These are phyloP conservation scores for Colossoma macropomum DNA, from an alignment of 2,113 vertebrate genomes.

Conservation along the genomic window DNA sequence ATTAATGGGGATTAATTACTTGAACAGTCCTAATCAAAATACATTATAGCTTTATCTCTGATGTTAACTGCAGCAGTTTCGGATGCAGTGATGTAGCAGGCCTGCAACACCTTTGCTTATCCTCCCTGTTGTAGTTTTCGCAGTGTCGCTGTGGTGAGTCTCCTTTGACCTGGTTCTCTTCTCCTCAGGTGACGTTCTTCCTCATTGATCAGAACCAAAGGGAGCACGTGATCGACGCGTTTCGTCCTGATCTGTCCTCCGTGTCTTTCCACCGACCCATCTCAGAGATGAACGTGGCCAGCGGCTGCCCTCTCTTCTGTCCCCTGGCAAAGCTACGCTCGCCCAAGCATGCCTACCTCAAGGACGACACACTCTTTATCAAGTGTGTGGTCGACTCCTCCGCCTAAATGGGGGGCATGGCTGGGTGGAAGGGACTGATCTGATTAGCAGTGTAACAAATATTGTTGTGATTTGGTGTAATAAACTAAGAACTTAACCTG, in stretches of 20 bases:
- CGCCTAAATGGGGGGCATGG: slow-evolving; percentile 53
- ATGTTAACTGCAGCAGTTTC: too few species aligned
- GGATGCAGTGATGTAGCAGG: too few species aligned
- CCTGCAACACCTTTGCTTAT: too few species aligned
- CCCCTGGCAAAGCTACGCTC: slow-evolving; percentile 86
- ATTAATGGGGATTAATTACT: too few species aligned
- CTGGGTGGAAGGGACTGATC: slow-evolving; percentile 71
- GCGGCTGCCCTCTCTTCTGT: slow-evolving; percentile 96
- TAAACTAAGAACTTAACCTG: neutral
- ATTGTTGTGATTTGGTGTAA: neutral
- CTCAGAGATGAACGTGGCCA: slow-evolving; percentile 96
- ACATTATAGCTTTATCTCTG: too few species aligned
- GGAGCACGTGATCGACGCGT: slow-evolving; percentile 95
- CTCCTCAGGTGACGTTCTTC: slow-evolving; percentile 92
- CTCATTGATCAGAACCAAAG: slow-evolving; percentile 94
- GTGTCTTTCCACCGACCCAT: slow-evolving; percentile 92
- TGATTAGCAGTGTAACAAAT: neutral
- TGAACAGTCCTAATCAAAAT: too few species aligned
- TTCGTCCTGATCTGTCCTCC: slow-evolving; percentile 88
- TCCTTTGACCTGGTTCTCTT: neutral
- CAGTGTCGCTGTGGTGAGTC: too few species aligned
- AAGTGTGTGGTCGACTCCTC: slow-evolving; percentile 96
- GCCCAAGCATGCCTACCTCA: slow-evolving; percentile 87
- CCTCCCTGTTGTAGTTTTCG: too few species aligned
- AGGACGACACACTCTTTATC: slow-evolving; percentile 93